A percentile compares a stretch with the other conserved stretches of the same genome.
These are phyloP conservation scores for Verasper variegatus DNA, from an alignment of 2,113 vertebrate genomes.

Conservation along the genomic window DNA sequence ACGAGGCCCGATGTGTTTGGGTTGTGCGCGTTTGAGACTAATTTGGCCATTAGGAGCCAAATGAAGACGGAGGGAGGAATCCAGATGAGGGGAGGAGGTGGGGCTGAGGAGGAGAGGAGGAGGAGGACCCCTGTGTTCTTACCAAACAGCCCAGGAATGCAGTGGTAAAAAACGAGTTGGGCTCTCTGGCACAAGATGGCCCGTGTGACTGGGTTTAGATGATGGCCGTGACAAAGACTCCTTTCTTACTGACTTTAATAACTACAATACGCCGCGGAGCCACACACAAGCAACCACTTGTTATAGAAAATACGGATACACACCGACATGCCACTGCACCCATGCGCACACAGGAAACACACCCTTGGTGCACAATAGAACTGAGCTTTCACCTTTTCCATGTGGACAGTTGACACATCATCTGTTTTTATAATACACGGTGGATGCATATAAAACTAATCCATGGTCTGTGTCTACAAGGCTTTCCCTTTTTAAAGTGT, in stretches of 20 bases:
- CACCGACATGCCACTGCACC: slow-evolving; percentile 16
- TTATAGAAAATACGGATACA: slow-evolving; percentile 61
- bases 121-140: slow-evolving; percentile 70
- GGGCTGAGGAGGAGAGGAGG: slow-evolving; percentile 4
- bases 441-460: not conserved
- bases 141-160: slow-evolving; percentile 83
- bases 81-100: slow-evolving; percentile 38
- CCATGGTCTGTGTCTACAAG: not conserved
- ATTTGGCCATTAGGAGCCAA: slow-evolving; percentile 29
- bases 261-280: slow-evolving; percentile 74
- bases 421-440: not conserved
- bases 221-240: slow-evolving; percentile 84
- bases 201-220: slow-evolving; percentile 84
- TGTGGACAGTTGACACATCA: slow-evolving; percentile 5
- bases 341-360: slow-evolving; percentile 52
- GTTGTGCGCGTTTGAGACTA: not conserved
- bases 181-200: slow-evolving; percentile 84
- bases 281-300: slow-evolving; percentile 72
- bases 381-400: slow-evolving; percentile 12
- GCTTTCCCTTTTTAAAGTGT: not conserved
- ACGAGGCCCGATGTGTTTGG: not conserved
- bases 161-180: slow-evolving; percentile 79
- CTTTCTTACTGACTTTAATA: slow-evolving; percentile 86
- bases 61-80: slow-evolving; percentile 63
- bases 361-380: slow-evolving; percentile 15